A percentile compares a stretch with the other conserved stretches of the same genome.
Conservation (phyloP, 2,797 vertebrate genomes). For the Prionace glauca region DNA sequence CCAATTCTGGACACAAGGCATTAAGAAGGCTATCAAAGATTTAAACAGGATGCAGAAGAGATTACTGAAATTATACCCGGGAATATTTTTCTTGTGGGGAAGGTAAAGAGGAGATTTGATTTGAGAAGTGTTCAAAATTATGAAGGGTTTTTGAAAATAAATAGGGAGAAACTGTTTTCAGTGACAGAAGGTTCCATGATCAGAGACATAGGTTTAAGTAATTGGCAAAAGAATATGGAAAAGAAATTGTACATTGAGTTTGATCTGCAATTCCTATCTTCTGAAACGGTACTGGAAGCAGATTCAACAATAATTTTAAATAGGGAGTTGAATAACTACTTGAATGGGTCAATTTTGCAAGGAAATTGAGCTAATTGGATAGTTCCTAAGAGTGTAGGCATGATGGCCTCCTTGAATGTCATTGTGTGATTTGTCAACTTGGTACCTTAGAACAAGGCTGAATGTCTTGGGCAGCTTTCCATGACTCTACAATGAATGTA, state of each 20-base stretch:
- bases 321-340: no score
- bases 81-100: no score
- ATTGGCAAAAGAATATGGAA: neutral
- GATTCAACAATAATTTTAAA: no score
- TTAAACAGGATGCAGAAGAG: neutral
- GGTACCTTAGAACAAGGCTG: neutral
- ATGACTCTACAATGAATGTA: neutral
- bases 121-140: neutral
- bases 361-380: neutral
- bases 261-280: no score
- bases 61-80: neutral
- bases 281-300: no score
- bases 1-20: neutral
- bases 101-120: no score
- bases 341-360: neutral
- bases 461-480: neutral
- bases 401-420: neutral
- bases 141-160: neutral
- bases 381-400: neutral
- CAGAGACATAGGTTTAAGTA: no score
- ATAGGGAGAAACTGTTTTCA: neutral
- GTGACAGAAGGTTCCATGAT: neutral
- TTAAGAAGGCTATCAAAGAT: neutral
- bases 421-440: neutral
- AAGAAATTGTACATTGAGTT: neutral